Evolutionary conservation across 2,888 invertebrate species (phyloP).

Genomic region (Escarpia spicata): DNA sequence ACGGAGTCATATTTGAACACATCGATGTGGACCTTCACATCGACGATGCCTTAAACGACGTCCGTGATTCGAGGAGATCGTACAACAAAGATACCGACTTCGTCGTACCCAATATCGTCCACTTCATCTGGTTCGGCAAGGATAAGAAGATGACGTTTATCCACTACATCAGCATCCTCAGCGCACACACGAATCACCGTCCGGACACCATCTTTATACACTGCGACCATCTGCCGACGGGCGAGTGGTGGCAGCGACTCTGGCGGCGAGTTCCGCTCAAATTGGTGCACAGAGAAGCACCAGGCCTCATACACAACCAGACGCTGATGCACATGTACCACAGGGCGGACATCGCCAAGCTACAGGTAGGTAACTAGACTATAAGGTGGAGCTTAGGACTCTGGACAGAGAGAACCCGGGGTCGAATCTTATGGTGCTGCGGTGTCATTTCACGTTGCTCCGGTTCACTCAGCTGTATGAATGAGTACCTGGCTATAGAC

Average conservation of each 20-base stretch:
- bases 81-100: no score
- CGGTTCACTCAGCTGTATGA: no score
- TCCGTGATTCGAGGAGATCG: no score
- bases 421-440: no score
- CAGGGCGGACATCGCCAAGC: slow-evolving; percentile 40
- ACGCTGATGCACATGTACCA: slow-evolving; percentile 30
- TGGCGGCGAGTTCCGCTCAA: slow-evolving; percentile 14
- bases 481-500: no score
- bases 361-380: slow-evolving; percentile 14
- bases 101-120: not conserved
- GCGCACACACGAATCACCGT: slow-evolving; percentile 41
- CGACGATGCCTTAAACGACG: not conserved
- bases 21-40: slow-evolving; percentile 33
- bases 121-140: no score
- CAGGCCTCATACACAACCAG: no score
- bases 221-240: slow-evolving; percentile 41
- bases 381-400: no score
- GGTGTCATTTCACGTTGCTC: no score
- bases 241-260: slow-evolving; percentile 42
- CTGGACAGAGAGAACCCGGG: no score
- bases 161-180: slow-evolving; percentile 32
- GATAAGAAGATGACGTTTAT: no score
- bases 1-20: slow-evolving; percentile 40
- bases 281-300: no score
- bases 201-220: slow-evolving; percentile 30